These are phyloP conservation scores for Cristatella mucedo DNA, from an alignment of 2,888 invertebrate genomes.

Conservation along the genomic window DNA sequence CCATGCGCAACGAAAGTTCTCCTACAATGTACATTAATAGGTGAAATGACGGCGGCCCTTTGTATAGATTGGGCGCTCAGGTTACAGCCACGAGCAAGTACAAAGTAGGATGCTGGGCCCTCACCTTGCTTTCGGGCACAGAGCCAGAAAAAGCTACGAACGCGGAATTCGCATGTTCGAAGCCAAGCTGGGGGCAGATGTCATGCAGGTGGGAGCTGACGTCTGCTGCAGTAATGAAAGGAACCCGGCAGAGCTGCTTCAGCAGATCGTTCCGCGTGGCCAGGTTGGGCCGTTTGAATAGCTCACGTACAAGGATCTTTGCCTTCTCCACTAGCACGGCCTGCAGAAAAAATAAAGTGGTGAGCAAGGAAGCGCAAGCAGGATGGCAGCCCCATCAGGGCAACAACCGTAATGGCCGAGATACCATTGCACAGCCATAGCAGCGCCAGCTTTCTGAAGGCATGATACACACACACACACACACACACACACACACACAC, in stretches of 20 bases:
- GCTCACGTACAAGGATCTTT: constrained; percentile 14
- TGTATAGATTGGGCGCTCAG: too few species aligned
- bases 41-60: background rate
- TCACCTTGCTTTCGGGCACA: constrained; percentile 15
- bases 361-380: too few species aligned
- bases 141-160: constrained; percentile 16
- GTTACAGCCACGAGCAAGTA: too few species aligned
- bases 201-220: constrained; percentile 12
- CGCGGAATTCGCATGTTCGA: constrained; percentile 2
- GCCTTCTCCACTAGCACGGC: constrained; percentile 12
- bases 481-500: too few species aligned
- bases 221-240: constrained; percentile 16
- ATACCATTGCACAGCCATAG: too few species aligned
- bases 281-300: constrained; percentile 14
- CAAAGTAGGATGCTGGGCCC: constrained; percentile 12
- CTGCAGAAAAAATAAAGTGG: too few species aligned
- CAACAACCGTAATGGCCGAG: too few species aligned
- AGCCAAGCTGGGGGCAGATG: constrained; percentile 13
- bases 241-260: constrained; percentile 13
- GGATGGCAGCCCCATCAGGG: too few species aligned
- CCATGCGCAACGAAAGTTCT: constrained; percentile 12
- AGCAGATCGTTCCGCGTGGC: constrained; percentile 12
- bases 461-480: too few species aligned
- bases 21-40: background rate
- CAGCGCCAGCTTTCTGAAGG: too few species aligned